Evolutionary conservation across 2,113 vertebrate genomes (phyloP).

Genomic region (Trogon melanurus): DNA sequence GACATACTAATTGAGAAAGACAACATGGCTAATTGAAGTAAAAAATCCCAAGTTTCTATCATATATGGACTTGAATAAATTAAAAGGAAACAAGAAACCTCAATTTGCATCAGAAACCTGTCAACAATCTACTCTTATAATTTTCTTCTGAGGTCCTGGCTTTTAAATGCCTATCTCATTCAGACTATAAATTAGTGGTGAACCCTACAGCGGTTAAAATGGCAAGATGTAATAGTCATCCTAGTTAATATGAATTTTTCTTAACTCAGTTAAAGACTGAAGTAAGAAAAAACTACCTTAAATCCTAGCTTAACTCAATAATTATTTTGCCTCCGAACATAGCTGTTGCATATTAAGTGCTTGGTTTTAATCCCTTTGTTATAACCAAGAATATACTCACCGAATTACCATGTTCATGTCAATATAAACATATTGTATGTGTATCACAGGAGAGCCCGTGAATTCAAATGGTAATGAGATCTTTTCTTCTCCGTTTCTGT

Average conservation of each 20-base stretch:
- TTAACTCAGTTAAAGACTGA: background rate
- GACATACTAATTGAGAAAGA: background rate
- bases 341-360: background rate
- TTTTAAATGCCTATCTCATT: background rate
- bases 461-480: conserved; percentile 67
- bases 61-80: background rate
- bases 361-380: conserved; percentile 12
- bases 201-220: conserved; percentile 18
- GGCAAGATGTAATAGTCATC: background rate
- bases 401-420: conserved; percentile 6
- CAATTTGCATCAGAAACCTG: background rate
- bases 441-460: conserved; percentile 34
- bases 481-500: conserved; percentile 39
- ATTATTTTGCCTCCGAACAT: background rate
- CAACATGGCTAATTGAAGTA: background rate
- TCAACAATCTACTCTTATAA: background rate
- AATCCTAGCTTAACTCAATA: background rate
- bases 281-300: background rate
- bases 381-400: background rate
- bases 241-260: background rate
- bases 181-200: background rate
- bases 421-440: conserved; percentile 54
- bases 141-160: background rate
- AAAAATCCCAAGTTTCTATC: background rate
- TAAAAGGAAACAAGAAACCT: background rate